Base-by-base conservation (phyloP, 2,797 vertebrate genomes). In the Pseudopleuronectes americanus region DNA sequence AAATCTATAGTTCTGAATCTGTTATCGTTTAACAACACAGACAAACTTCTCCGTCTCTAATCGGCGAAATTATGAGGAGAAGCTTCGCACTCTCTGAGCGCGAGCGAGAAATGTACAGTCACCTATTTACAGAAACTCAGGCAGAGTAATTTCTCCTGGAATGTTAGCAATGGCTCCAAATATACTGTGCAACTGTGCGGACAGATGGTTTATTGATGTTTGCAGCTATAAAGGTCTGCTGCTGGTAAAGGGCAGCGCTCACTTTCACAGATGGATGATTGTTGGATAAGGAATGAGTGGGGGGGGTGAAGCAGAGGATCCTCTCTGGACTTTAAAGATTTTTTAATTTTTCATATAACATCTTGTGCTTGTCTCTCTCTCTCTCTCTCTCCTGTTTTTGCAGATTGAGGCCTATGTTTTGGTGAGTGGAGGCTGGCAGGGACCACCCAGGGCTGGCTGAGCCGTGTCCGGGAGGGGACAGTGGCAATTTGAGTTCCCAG, bases 371-470 rank as follows among this genome's bases (percentile, higher is more conserved):
- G 14, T 70, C 56, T 74, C 17, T 43, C 8, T 65, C 8, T 55
- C 26, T 26, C 26, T 49, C 26, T 26, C 5, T 49, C 26, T 26
- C 26, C 28, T 84, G 68, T 49, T 70, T 59, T 76, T 80, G 43
- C 90, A 98, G 97, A 93, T 97, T 63, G 96, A 97, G 78, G 96
- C 95, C 10, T 97, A 97, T 68, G 84, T 98, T 78, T 92, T 97
- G 96, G 97, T 97, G 90, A 97, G 97, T 97, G 91, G 80, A 90
- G 71, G 73, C 71, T 76, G 83, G 56, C 63, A 64, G 90, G 91
- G 92, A 92, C 90, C 91, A 92, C 91, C 92, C 86, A 88, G 69
- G 54, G 69, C 62, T 80, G 71, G 81, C 76, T 74, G 84, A 83
- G 67, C 64, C 51, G 47, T 31, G 59, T 77, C 64, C 59, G 57